A percentile compares a stretch with the other conserved stretches of the same genome.
These are phyloP conservation scores for Drosophila bipectinata DNA, from an alignment of 1,140 invertebrate species.

Conservation along the genomic window DNA sequence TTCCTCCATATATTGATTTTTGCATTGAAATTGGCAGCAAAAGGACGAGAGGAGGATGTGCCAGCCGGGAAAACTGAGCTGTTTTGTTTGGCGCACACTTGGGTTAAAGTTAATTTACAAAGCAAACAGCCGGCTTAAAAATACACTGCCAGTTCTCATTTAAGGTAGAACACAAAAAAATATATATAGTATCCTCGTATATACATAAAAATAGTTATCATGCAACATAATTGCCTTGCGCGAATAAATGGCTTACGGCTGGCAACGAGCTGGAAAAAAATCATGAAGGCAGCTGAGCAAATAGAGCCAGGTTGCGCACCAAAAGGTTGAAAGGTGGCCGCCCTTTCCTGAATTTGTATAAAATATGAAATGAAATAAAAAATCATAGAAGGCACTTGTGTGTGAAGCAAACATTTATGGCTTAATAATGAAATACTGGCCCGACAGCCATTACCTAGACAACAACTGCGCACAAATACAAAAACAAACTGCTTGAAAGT, in stretches of 20 bases:
- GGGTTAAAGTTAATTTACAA: conserved; percentile 79
- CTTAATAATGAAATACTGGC: conserved; percentile 6
- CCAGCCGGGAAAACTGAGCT: neutral
- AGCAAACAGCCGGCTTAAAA: conserved; percentile 74
- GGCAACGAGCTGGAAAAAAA: conserved; percentile 24
- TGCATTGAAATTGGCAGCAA: conserved; percentile 12
- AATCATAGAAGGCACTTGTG: neutral
- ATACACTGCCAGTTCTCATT: conserved; percentile 54
- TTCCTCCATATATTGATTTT: conserved; percentile 68
- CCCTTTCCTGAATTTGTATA: neutral
- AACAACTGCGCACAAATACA: conserved; percentile 47
- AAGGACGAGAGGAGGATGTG: neutral
- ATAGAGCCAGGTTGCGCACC: conserved; percentile 16
- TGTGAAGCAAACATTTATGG: conserved; percentile 8
- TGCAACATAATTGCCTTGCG: conserved; percentile 35
- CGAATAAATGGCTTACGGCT: conserved; percentile 14
- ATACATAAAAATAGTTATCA: conserved; percentile 32
- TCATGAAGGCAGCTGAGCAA: conserved; percentile 57
- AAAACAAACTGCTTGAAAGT: conserved; percentile 28
- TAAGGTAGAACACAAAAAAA: conserved; percentile 42
- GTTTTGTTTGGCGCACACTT: conserved; percentile 56
- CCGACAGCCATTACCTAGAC: conserved; percentile 49
- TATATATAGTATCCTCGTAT: too few species aligned
- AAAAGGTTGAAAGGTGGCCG: conserved; percentile 4
- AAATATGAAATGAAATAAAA: neutral